Evolutionary conservation across 2,888 invertebrate species (phyloP), one percentile per base, ranked within the genome.

Genomic region (Spodoptera exigua): DNA sequence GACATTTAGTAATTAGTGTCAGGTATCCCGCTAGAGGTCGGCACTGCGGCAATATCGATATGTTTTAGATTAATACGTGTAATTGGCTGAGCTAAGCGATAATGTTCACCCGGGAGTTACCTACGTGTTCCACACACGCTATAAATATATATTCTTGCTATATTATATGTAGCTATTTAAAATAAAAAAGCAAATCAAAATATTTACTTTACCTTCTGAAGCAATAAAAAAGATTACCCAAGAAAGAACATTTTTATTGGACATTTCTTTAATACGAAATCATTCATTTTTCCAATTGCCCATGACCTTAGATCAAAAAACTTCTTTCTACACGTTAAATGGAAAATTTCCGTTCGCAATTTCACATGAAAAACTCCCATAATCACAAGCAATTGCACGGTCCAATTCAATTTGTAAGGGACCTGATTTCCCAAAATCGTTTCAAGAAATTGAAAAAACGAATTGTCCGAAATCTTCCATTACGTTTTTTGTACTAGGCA

Each of bases 391-490:
- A 49, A 60, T 75, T 58, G 73, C 52, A 61, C 47, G 54, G 35
- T 4, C 51, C 65, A 61, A 65, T 65, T 63, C 69, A 71, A 74
- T 74, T 69, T 72, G 43, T 39, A 47, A 61, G 62, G 45, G 62
- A 35, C 51, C 52, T 48, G 60, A 76, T 72, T 72, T 56, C 47
- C 47, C 55, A 57, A 61, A 73, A 62, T 49, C 56, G 55, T 76
- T 59, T 45, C 60, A 64, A 51, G 56, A 70, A 78, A 67, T 63
- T 66, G 65, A 70, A 72, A 74, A 64, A 72, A 58, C 45, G 55
- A 68, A 52, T 49, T 67, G 65, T 60, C 47, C 53, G 36, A 71
- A 71, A 68, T 75, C 66, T 69, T 58, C 59, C 49, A 64, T 74
- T 77, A 76, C 72, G 35, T 51, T 39, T 62, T 41, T 60, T 58